phyloP scores from a whole-genome alignment of 2,888 invertebrate genomes.

The Acanthosepion lycidas region DNA sequence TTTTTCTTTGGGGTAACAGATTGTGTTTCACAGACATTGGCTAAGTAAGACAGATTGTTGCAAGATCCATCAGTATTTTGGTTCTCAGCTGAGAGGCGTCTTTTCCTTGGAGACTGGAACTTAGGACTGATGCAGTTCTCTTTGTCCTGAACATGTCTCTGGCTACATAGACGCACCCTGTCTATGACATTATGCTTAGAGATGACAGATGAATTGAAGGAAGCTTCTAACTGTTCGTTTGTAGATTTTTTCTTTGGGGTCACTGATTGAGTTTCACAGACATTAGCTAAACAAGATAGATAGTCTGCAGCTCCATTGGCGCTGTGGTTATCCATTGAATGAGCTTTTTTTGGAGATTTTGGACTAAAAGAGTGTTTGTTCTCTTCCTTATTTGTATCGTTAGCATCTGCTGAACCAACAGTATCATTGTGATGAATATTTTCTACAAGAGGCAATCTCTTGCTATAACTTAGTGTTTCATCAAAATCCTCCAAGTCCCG shows the following conservation, averaged over 20 bases:
- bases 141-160: background rate
- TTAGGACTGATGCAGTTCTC: background rate
- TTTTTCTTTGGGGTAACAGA: slow-evolving; percentile 47
- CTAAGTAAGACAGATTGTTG: background rate
- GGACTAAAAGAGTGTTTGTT: background rate
- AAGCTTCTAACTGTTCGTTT: background rate
- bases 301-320: background rate
- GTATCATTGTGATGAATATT: background rate
- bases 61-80: background rate
- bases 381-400: background rate
- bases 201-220: too few relatives aligned
- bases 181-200: background rate
- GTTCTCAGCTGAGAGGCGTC: background rate
- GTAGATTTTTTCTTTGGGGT: background rate
- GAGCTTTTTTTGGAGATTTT: background rate
- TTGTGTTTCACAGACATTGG: background rate
- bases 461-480: background rate
- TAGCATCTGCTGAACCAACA: background rate
- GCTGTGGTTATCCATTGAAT: background rate
- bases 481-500: background rate
- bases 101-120: background rate
- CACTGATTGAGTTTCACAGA: background rate
- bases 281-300: background rate
- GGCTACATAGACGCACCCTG: background rate
- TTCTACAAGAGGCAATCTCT: background rate